These are phyloP conservation scores for Muscicapa comitata DNA, from an alignment of 2,797 vertebrate species.

Conservation along the genomic window DNA sequence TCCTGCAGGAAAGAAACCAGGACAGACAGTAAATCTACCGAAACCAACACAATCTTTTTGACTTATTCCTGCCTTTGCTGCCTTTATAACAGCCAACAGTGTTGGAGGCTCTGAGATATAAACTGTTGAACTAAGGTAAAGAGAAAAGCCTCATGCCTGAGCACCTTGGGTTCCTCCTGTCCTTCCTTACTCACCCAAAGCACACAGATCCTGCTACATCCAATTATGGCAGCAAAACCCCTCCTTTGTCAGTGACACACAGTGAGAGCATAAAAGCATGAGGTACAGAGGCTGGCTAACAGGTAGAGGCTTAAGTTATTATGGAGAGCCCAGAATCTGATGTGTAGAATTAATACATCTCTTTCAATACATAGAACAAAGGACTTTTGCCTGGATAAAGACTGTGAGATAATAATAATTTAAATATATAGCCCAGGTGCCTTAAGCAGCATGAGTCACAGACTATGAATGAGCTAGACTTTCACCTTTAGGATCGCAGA, in stretches of 20 bases:
- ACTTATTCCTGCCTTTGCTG: neutral
- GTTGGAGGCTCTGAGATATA: neutral
- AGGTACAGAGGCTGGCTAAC: neutral
- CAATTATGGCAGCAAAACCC: accelerated
- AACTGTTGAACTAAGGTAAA: neutral
- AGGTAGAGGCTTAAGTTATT: neutral
- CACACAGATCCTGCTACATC: neutral
- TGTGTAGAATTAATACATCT: neutral
- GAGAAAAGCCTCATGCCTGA: neutral
- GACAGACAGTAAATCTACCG: neutral
- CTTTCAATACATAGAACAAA: neutral
- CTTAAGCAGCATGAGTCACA: neutral
- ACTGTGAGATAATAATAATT: neutral
- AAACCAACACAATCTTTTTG: neutral
- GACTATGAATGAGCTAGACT: neutral
- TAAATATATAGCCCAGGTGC: neutral
- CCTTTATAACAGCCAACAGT: neutral
- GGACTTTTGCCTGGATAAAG: neutral
- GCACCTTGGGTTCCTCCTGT: neutral
- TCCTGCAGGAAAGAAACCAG: neutral
- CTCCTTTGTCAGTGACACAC: neutral
- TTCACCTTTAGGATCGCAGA: neutral
- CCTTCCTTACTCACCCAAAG: neutral
- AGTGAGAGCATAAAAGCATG: neutral
- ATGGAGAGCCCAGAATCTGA: neutral